Conservation (phyloP, 23 tunicate genomes). For the Ciona savignyi region DNA sequence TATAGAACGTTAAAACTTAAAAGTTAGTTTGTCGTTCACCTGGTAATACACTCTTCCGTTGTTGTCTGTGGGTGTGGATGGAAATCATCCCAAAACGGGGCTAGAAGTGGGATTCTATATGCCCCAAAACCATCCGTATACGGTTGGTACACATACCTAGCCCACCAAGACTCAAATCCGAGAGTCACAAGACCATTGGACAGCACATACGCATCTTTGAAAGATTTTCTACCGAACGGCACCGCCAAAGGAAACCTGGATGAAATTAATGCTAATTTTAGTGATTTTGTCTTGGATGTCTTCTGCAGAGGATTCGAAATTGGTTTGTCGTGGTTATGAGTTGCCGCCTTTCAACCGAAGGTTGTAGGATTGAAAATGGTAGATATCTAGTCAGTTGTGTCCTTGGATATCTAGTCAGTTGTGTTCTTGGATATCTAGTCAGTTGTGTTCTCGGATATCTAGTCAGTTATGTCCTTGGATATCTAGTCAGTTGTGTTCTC, state of each 20-base stretch:
- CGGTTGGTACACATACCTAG: conserved; percentile 12
- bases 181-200: conserved; percentile 27
- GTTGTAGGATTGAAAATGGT: no score
- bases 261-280: no score
- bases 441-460: no score
- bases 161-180: conserved; percentile 11
- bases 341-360: no score
- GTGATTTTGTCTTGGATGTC: no score
- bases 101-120: conserved; percentile 1
- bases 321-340: no score
- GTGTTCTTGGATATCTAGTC: no score
- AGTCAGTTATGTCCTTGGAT: no score
- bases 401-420: no score
- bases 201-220: background rate
- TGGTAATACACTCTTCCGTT: conserved; percentile 30
- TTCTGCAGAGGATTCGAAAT: background rate
- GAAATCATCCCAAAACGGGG: conserved; percentile 43
- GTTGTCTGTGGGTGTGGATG: conserved; percentile 15
- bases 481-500: no score
- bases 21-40: conserved; percentile 13
- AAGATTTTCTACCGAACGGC: conserved; percentile 8
- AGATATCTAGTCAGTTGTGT: no score
- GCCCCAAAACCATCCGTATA: conserved; percentile 3
- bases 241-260: conserved; percentile 6
- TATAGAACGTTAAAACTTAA: no score